Base-by-base conservation (phyloP, 1,140 invertebrate species). In the Aphelenchoides fujianensis region DNA sequence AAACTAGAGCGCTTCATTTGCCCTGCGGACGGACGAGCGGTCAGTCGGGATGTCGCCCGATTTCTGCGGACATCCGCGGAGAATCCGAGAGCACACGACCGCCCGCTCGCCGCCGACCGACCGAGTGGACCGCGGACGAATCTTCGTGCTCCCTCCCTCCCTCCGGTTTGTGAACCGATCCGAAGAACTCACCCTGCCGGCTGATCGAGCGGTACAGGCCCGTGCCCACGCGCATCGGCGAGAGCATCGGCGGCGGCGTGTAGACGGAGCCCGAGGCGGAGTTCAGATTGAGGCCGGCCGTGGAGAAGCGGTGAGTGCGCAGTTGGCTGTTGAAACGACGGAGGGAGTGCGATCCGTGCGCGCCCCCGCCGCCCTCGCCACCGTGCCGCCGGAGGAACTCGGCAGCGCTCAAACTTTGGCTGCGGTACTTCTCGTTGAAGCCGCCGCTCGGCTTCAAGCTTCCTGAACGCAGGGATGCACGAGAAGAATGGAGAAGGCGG, bases 331-430 rank as follows among this genome's bases (percentile, higher is more conserved):
- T 59, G 55, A 7, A 59, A 59, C 55, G 55, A 5, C 55, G 5
- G 5, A 59, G 19, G 12, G 55, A 59, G 7, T 27, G 5, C 7
- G 5, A 27, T 5, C 23, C 23, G 5, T 5, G 5, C 34, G 5
- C 23, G 19, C 5, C 5, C 12, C 41, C 23, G 41, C 41, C 41
- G 41, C 23, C 41, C 5, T 30, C 23, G 28, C 27, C 12, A 30
- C 55, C 55, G 5, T 59, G 55, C 7, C 55, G 55, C 34, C 19
- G 28, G 27, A 59, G 34, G 55, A 59, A 59, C 34, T 59, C 55
- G 55, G 55, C 55, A 30, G 55, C 55, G 34, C 5, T 7, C 34
- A 59, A 59, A 59, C 5, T 7, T 23, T 59, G 55, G 34, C 55
- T 59, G 7, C 55, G 55, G 34, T 59, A 48, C 23, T 48, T 48